A percentile compares a stretch with the other conserved stretches of the same genome.
These are phyloP conservation scores for Magallana gigas DNA, from an alignment of 1,140 invertebrate species.

Conservation along the genomic window DNA sequence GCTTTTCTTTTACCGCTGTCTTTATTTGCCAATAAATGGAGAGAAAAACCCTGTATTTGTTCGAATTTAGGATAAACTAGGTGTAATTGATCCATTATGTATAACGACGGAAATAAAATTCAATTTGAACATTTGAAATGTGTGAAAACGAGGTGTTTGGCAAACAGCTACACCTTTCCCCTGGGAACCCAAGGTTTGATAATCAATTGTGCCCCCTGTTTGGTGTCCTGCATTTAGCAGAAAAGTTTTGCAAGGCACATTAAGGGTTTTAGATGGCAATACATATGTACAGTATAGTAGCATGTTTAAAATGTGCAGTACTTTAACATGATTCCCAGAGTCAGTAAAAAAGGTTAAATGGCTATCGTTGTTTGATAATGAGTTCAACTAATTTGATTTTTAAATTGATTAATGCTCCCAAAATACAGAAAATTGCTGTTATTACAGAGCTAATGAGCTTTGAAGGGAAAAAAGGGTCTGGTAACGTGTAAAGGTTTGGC, in stretches of 20 bases:
- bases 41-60: constrained; percentile 26
- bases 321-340: neutral
- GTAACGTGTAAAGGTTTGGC: neutral
- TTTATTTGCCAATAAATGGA: constrained; percentile 34
- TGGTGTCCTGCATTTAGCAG: neutral
- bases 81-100: constrained; percentile 36
- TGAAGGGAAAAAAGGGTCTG: neutral
- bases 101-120: constrained; percentile 29
- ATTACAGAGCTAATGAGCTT: constrained; percentile 14
- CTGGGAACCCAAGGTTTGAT: neutral
- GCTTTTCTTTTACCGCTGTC: neutral
- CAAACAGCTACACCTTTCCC: constrained; percentile 19
- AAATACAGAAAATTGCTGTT: constrained; percentile 12
- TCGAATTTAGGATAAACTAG: constrained; percentile 19
- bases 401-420: constrained; percentile 31
- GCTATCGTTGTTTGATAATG: constrained; percentile 11
- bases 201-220: constrained; percentile 15
- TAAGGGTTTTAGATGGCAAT: neutral
- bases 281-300: neutral
- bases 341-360: constrained; percentile 24
- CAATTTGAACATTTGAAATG: constrained; percentile 34
- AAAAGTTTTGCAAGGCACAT: neutral
- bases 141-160: constrained; percentile 35
- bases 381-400: constrained; percentile 22
- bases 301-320: neutral